Evolutionary conservation across 2,888 invertebrate genomes (phyloP).

Genomic region (Xestia sexstrigata): DNA sequence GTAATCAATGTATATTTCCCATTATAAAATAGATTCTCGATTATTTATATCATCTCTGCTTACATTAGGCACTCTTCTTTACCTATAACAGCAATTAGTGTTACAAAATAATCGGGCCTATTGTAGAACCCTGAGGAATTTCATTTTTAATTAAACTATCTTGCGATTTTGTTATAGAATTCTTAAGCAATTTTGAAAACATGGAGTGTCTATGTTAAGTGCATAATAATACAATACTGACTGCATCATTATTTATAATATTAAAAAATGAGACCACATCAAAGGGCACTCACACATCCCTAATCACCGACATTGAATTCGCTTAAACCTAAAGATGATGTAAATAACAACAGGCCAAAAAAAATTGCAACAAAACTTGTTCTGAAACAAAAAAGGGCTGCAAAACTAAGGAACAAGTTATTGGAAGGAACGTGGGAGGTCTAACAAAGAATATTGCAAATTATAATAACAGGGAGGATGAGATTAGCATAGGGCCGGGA

Average conservation of each 20-base stretch:
- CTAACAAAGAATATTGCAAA: conserved; percentile 43
- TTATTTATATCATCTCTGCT: not conserved
- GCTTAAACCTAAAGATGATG: not conserved
- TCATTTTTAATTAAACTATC: not conserved
- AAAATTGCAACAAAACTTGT: conserved; percentile 17
- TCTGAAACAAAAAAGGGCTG: conserved; percentile 30
- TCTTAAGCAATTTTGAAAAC: not conserved
- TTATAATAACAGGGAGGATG: conserved; percentile 14
- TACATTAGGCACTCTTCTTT: not conserved
- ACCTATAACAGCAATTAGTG: not conserved
- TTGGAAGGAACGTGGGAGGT: conserved; percentile 45
- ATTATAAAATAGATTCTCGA: not conserved
- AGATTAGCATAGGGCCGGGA: conserved; percentile 7
- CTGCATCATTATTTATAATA: not conserved
- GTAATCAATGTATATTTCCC: not conserved
- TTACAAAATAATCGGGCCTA: conserved; percentile 1
- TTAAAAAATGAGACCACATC: conserved; percentile 1
- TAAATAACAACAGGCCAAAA: conserved; percentile 14
- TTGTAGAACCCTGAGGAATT: not conserved
- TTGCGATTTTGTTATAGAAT: too few relatives aligned
- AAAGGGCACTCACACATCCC: not conserved
- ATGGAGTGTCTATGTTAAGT: too few relatives aligned
- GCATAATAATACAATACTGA: not conserved
- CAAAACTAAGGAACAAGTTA: conserved; percentile 9
- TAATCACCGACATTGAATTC: conserved; percentile 20